These are phyloP conservation scores for Prosopocoilus inquinatus DNA, from an alignment of 2,888 invertebrate species.

Conservation along the genomic window DNA sequence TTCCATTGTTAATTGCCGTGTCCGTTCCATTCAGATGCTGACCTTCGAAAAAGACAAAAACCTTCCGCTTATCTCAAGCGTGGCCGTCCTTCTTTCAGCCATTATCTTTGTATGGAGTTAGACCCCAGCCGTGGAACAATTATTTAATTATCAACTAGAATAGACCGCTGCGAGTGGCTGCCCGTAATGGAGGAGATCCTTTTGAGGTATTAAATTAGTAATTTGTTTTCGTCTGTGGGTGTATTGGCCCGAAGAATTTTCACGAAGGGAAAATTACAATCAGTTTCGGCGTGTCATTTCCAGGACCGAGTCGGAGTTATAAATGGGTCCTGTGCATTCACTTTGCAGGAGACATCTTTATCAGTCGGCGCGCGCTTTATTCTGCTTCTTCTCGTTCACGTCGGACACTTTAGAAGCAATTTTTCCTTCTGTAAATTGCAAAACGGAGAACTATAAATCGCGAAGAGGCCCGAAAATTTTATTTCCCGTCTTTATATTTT, in stretches of 20 bases:
- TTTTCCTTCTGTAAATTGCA: neutral
- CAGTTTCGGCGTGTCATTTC: constrained; percentile 1
- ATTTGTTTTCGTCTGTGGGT: too few species aligned
- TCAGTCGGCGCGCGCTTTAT: constrained; percentile 11
- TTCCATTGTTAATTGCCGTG: constrained; percentile 15
- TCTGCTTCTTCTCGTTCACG: neutral
- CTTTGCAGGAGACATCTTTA: constrained; percentile 21
- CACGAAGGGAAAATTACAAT: neutral
- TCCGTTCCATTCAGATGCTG: constrained; percentile 12
- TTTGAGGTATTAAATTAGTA: too few species aligned
- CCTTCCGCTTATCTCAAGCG: neutral
- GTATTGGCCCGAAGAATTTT: too few species aligned
- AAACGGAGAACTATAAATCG: too few species aligned
- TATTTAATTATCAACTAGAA: too few species aligned
- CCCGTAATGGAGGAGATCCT: too few species aligned
- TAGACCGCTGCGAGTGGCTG: too few species aligned
- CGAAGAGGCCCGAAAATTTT: too few species aligned
- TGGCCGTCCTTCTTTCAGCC: too few species aligned
- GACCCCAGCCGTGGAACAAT: too few species aligned
- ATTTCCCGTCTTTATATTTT: too few species aligned
- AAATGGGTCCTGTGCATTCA: constrained; percentile 18
- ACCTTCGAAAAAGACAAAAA: constrained; percentile 12
- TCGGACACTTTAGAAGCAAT: constrained; percentile 6
- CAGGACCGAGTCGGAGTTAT: constrained; percentile 15
- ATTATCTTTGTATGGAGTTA: too few species aligned